These are phyloP conservation scores for Melipona beecheii DNA, from an alignment of 2,888 invertebrate species.

Conservation along the genomic window DNA sequence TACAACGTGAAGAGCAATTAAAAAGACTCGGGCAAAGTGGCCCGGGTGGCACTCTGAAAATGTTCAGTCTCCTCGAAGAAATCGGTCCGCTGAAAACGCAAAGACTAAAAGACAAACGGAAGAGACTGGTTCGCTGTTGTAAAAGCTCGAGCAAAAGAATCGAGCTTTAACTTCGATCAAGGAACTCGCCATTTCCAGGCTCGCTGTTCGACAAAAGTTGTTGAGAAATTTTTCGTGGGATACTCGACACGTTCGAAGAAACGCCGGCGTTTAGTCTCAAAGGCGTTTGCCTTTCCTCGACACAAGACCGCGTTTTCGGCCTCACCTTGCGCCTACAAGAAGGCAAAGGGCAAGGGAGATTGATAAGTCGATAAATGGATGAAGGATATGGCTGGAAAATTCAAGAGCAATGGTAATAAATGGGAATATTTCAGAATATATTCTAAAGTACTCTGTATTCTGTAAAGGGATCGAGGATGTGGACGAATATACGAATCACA, in stretches of 20 bases:
- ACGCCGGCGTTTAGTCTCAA: conserved; percentile 31
- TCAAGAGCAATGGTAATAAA: not conserved
- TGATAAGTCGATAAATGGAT: conserved; percentile 19
- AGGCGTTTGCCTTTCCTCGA: conserved; percentile 34
- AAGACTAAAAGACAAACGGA: not conserved
- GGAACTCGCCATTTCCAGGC: conserved; percentile 2
- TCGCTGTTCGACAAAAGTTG: not conserved
- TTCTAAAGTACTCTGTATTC: not conserved
- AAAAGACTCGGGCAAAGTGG: not conserved
- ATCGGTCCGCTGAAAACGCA: not conserved
- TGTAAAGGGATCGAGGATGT: not conserved
- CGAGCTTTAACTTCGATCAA: conserved; percentile 1
- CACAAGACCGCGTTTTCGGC: conserved; percentile 50
- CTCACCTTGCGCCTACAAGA: conserved; percentile 49
- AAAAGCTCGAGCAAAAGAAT: not conserved
- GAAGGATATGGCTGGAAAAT: not conserved
- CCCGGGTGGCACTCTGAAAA: not conserved
- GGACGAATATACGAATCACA: not conserved
- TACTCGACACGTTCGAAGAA: conserved; percentile 16
- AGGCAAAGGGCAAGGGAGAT: conserved; percentile 25
- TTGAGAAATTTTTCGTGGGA: not conserved
- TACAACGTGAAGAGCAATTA: conserved; percentile 13
- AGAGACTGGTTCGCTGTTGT: not conserved
- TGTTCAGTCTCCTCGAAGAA: conserved; percentile 11
- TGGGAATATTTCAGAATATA: not conserved